Evolutionary conservation across 2,113 vertebrate genomes (phyloP).

Genomic region (Drymodes brunneopygia): DNA sequence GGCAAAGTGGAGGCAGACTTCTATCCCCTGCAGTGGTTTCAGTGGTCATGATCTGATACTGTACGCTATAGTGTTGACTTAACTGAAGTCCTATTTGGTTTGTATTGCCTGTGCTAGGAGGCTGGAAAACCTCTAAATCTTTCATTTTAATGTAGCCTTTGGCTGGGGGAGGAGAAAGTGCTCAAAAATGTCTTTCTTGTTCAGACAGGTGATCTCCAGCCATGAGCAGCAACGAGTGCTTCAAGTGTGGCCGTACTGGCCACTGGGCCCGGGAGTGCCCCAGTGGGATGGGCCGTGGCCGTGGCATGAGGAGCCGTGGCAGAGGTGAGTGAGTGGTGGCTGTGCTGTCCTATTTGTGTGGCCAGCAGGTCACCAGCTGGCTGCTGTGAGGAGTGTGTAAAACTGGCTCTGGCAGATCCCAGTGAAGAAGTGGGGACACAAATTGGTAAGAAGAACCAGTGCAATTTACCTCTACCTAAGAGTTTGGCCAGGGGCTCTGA

Average conservation of each 20-base stretch:
- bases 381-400: neutral
- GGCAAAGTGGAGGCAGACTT: neutral
- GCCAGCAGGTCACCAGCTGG: neutral
- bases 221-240: slow-evolving; percentile 95
- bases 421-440: too few relatives aligned
- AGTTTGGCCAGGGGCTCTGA: neutral
- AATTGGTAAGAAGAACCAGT: neutral
- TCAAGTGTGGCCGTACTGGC: slow-evolving; percentile 93
- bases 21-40: neutral
- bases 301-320: slow-evolving; percentile 86
- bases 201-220: slow-evolving; percentile 74
- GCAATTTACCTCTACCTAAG: accelerated
- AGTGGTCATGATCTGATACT: neutral
- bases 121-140: neutral
- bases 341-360: neutral
- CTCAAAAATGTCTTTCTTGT: neutral
- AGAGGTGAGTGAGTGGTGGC: slow-evolving; percentile 75
- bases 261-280: slow-evolving; percentile 98
- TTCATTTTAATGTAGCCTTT: neutral
- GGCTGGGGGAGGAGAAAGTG: neutral
- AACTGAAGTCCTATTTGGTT: neutral
- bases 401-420: neutral
- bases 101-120: neutral
- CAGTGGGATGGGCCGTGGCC: slow-evolving; percentile 84
- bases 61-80: neutral